Conservation (phyloP, 2,888 invertebrate species). For the Cephus runcator region DNA sequence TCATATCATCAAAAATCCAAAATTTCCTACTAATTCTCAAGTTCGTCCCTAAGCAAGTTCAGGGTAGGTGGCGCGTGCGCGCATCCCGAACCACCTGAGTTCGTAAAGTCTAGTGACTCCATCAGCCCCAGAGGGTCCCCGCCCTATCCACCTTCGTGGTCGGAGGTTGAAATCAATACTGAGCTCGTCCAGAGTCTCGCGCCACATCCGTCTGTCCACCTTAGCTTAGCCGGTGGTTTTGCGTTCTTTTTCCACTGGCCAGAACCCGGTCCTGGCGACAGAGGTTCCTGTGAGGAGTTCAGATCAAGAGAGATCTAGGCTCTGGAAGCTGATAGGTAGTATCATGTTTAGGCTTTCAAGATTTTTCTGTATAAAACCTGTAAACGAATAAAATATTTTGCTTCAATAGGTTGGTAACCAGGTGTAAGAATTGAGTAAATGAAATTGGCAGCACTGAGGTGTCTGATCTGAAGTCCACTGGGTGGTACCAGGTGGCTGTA, state of each 20-base stretch:
- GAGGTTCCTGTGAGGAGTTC: not conserved
- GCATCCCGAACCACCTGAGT: slow-evolving; percentile 38
- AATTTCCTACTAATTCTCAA: not conserved
- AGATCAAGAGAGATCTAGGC: not conserved
- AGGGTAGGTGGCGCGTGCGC: not conserved
- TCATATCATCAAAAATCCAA: not conserved
- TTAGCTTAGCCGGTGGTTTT: slow-evolving; percentile 13
- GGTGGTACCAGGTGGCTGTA: not conserved
- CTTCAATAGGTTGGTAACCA: not conserved
- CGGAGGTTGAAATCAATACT: slow-evolving; percentile 50
- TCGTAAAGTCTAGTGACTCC: slow-evolving; percentile 45
- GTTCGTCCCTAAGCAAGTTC: not conserved
- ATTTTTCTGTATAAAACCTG: not conserved
- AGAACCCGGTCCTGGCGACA: not conserved
- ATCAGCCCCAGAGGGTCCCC: slow-evolving; percentile 34
- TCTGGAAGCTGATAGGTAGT: not conserved
- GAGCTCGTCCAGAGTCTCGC: slow-evolving; percentile 25
- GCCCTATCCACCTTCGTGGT: slow-evolving; percentile 45
- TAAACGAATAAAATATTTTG: not conserved
- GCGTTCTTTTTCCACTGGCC: not conserved
- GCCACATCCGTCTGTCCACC: slow-evolving; percentile 17
- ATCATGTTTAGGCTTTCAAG: not conserved
- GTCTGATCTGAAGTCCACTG: not conserved
- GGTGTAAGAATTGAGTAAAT: not conserved
- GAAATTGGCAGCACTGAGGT: not conserved